phyloP scores from a whole-genome alignment of 2,797 vertebrate genomes.

The Smutsia temminckii region DNA sequence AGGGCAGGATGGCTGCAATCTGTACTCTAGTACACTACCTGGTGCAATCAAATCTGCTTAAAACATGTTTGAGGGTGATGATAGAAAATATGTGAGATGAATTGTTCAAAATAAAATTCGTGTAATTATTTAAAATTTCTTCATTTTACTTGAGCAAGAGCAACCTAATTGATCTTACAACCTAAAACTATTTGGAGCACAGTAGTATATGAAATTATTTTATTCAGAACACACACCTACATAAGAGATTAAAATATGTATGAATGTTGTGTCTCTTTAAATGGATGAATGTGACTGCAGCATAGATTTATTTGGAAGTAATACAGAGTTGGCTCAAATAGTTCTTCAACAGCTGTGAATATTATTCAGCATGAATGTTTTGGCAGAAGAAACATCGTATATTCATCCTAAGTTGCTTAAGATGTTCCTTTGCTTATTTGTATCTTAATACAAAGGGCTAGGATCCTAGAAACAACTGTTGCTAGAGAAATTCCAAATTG shows the following conservation, averaged over 20 bases:
- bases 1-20: background rate
- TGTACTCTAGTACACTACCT: background rate
- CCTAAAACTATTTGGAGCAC: background rate
- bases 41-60: conserved; percentile 4
- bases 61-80: background rate
- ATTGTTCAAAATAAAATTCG: conserved; percentile 9
- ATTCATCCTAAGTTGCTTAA: background rate
- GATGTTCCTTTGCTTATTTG: background rate
- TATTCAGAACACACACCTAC: background rate
- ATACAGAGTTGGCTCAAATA: background rate
- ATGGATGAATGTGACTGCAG: background rate
- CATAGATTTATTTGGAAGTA: background rate
- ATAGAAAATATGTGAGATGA: conserved; percentile 51
- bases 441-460: background rate
- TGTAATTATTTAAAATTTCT: conserved; percentile 4
- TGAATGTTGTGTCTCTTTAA: background rate
- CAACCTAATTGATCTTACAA: background rate
- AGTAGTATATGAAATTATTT: background rate
- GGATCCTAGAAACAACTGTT: background rate
- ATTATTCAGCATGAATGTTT: background rate
- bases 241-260: background rate
- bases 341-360: background rate
- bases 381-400: background rate
- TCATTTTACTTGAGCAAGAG: conserved; percentile 22
- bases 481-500: background rate